Percentiles rank a stretch among this genome's conserved stretches.
phyloP scores from a whole-genome alignment of 2,113 vertebrate species.

The Hippocampus abdominalis region DNA sequence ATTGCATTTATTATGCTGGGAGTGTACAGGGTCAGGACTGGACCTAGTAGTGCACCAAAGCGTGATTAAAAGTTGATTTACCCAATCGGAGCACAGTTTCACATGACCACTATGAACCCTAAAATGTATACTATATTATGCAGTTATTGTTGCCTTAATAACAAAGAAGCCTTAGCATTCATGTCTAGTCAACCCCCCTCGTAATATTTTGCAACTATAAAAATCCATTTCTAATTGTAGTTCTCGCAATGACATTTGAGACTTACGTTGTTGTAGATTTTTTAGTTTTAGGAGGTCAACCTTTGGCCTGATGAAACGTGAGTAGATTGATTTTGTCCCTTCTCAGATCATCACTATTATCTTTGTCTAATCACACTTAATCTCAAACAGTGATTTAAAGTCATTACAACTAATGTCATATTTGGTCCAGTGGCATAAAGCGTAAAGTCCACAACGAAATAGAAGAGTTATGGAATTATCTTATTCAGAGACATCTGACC shows the following conservation, averaged over 20 bases:
- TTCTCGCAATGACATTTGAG: slow-evolving; percentile 47
- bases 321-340: slow-evolving; percentile 46
- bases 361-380: slow-evolving; percentile 50
- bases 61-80: slow-evolving; percentile 32
- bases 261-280: slow-evolving; percentile 25
- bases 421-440: slow-evolving; percentile 27
- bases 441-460: slow-evolving; percentile 26
- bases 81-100: slow-evolving; percentile 19
- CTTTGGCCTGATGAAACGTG: slow-evolving; percentile 44
- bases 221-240: slow-evolving; percentile 38
- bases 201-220: slow-evolving; percentile 16
- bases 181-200: slow-evolving; percentile 10
- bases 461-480: slow-evolving; percentile 26
- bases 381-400: slow-evolving; percentile 23
- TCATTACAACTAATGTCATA: slow-evolving; percentile 41
- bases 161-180: slow-evolving; percentile 7
- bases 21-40: slow-evolving; percentile 42
- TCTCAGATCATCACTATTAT: slow-evolving; percentile 32
- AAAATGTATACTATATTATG: slow-evolving; percentile 12
- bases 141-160: slow-evolving; percentile 7
- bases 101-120: slow-evolving; percentile 16
- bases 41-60: slow-evolving; percentile 42
- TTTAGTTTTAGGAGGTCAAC: slow-evolving; percentile 41
- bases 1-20: slow-evolving; percentile 69
- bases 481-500: slow-evolving; percentile 18